phyloP scores from a whole-genome alignment of 2,888 invertebrate species.

The Eupithecia abbreviata region DNA sequence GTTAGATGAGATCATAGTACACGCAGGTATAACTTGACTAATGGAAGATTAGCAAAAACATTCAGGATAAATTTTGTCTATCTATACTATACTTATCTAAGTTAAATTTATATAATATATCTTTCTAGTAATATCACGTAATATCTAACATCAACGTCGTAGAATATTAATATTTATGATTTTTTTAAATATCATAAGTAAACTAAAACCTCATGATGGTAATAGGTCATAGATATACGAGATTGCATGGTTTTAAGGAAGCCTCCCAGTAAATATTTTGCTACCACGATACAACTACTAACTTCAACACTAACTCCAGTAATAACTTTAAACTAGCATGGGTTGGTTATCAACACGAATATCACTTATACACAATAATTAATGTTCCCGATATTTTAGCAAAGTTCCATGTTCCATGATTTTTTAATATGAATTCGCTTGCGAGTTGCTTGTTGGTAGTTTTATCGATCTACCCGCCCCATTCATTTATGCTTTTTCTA shows the following conservation, averaged over 20 bases:
- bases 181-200: background rate
- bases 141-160: background rate
- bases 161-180: background rate
- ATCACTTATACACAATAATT: background rate
- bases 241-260: background rate
- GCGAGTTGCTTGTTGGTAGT: background rate
- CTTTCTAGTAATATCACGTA: conserved; percentile 7
- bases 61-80: background rate
- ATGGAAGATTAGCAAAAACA: conserved; percentile 3
- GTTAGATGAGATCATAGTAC: conserved; percentile 27
- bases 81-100: background rate
- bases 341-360: background rate
- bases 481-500: background rate
- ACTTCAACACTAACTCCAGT: background rate
- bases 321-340: background rate
- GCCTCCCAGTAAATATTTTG: background rate
- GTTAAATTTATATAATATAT: background rate
- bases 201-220: background rate
- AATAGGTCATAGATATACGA: background rate
- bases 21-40: background rate
- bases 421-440: background rate
- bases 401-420: background rate
- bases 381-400: background rate
- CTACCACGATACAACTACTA: background rate
- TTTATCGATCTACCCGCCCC: background rate